phyloP scores from a whole-genome alignment of 2,888 invertebrate genomes.

The Dryomyza anilis region DNA sequence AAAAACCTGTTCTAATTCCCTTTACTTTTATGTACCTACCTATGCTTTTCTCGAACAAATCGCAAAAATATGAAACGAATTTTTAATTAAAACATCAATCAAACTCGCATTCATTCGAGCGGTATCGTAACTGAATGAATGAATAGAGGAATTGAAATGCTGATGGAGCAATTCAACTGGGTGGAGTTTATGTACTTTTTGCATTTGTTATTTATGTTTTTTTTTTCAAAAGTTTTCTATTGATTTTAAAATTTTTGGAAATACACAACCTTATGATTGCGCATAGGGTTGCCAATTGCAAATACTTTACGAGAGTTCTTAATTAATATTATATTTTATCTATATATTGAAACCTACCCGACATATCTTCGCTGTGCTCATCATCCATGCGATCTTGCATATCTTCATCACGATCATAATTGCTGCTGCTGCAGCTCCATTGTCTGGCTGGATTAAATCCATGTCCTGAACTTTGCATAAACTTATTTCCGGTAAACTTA shows the following conservation, averaged over 20 bases:
- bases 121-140: slow-evolving; percentile 2
- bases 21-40: not conserved
- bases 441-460: slow-evolving; percentile 53
- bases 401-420: slow-evolving; percentile 61
- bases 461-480: slow-evolving; percentile 37
- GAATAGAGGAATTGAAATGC: not conserved
- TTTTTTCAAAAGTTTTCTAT: too few species aligned
- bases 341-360: slow-evolving; percentile 64
- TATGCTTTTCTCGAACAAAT: slow-evolving; percentile 15
- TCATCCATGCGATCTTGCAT: slow-evolving; percentile 60
- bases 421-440: slow-evolving; percentile 60
- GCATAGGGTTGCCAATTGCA: too few species aligned
- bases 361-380: slow-evolving; percentile 63
- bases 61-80: slow-evolving; percentile 33
- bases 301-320: too few species aligned
- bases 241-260: too few species aligned
- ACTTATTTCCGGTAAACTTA: slow-evolving; percentile 77
- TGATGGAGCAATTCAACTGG: not conserved
- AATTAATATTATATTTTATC: too few species aligned
- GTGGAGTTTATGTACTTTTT: not conserved
- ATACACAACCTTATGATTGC: too few species aligned
- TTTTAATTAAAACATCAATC: slow-evolving; percentile 57
- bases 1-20: slow-evolving; percentile 14
- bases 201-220: slow-evolving; percentile 1
- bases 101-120: slow-evolving; percentile 34